phyloP scores from a whole-genome alignment of 2,113 vertebrate genomes.

The Sprattus sprattus region DNA sequence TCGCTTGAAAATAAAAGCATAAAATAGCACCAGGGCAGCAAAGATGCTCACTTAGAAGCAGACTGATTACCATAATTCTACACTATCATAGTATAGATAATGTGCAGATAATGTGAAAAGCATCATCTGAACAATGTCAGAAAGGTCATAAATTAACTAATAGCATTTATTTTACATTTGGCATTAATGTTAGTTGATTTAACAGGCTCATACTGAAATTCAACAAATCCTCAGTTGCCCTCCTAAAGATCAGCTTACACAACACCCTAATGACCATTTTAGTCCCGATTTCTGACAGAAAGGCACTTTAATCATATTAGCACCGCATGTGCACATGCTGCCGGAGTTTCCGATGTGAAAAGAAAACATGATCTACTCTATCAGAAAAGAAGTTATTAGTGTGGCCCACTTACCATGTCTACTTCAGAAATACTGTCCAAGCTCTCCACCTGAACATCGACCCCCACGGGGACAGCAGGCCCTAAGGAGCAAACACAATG shows the following conservation, averaged over 20 bases:
- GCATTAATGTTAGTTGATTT: constrained; percentile 43
- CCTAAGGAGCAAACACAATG: constrained; percentile 65
- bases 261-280: constrained; percentile 43
- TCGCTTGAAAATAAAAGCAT: background rate
- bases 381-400: background rate
- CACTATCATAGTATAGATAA: background rate
- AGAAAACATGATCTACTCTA: background rate
- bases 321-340: background rate
- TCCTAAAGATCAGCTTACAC: constrained; percentile 51
- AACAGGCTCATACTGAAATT: constrained; percentile 40
- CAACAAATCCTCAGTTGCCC: constrained; percentile 53
- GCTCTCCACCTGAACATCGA: constrained; percentile 94
- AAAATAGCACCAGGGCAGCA: background rate
- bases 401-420: constrained; percentile 83
- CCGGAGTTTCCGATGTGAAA: background rate
- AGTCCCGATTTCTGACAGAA: constrained; percentile 50
- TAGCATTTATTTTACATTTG: constrained; percentile 20
- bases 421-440: constrained; percentile 97
- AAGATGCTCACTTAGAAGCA: background rate
- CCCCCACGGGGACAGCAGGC: constrained; percentile 91
- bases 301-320: constrained; percentile 54
- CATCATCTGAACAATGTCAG: constrained; percentile 17
- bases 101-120: background rate
- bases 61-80: background rate
- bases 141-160: constrained; percentile 20